Base-by-base conservation (phyloP, 2,113 vertebrate species). In the Alaudala cheleensis region DNA sequence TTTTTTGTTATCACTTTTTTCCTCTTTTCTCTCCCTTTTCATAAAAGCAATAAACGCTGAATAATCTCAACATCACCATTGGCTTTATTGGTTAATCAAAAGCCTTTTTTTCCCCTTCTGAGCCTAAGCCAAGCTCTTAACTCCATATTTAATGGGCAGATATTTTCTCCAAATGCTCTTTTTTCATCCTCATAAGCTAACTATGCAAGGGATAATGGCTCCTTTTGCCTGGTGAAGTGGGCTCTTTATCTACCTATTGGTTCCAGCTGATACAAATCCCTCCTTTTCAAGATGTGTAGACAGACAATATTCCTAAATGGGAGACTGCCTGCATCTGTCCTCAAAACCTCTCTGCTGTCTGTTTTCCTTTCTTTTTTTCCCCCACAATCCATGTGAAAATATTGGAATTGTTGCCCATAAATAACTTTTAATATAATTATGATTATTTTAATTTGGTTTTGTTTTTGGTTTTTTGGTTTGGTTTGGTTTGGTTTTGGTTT, bases 81-180 rank as follows among this genome's bases (percentile, higher is more conserved):
- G 95, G 60, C 76, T 96, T 96, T 96, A 94, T 87, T 87, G 76
- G 84, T 95, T 95, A 94, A 97, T 92, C 93, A 95, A 96, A 96
- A 94, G 51, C 44, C 44, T 73, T 93, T 96, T 72, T 91, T 90
- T 62, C 33, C 51, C 87, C 34, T 94, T 93, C 92, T 96, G 95
- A 93, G 87, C 56, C 34, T 60, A 92, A 94, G 85, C 94, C 92
- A 96, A 94, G 88, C 90, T 96, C 88, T 96, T 96, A 97, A 91
- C 92, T 95, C 91, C 64, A 44, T 94, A 90, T 96, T 94, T 96
- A 95, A 94, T 94, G 91, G 94, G 95, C 56, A 96, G 92, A 94
- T 96, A 95, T 96, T 96, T 96, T 95, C 88, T 95, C 87, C 94
- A 93, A 93, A 97, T 95, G 94, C 88, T 74, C 88, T 92, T 97